phyloP scores from a whole-genome alignment of 2,797 vertebrate genomes.

The Craterocephalus amniculus region DNA sequence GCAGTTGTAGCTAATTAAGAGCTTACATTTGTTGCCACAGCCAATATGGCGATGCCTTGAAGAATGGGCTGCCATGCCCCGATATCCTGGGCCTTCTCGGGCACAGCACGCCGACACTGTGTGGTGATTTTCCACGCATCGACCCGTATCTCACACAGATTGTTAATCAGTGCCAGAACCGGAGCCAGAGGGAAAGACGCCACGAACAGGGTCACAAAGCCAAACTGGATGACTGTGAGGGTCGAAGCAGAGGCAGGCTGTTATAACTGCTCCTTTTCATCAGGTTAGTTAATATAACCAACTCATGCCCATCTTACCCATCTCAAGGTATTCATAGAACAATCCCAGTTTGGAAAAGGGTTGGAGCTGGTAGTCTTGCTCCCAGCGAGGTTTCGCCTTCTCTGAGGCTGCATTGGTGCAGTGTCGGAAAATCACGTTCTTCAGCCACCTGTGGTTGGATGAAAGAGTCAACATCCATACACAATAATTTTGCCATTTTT shows the following conservation, averaged over 20 bases:
- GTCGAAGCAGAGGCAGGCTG: background rate
- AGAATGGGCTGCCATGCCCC: constrained; percentile 96
- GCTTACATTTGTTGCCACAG: constrained; percentile 91
- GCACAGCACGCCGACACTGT: constrained; percentile 88
- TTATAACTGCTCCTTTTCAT: background rate
- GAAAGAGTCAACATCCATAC: background rate
- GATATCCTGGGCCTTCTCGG: constrained; percentile 91
- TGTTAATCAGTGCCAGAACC: constrained; percentile 92
- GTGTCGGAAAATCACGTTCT: constrained; percentile 88
- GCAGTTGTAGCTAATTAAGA: background rate
- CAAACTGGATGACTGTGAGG: constrained; percentile 93
- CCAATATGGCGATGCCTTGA: constrained; percentile 90
- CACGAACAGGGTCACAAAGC: constrained; percentile 96
- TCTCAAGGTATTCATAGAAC: constrained; percentile 96
- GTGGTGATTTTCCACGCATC: constrained; percentile 95
- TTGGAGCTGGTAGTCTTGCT: constrained; percentile 92
- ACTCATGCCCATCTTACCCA: constrained; percentile 84
- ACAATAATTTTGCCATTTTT: background rate
- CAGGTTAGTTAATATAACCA: background rate
- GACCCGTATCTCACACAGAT: constrained; percentile 91
- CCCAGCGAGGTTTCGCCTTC: constrained; percentile 89
- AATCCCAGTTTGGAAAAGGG: constrained; percentile 87
- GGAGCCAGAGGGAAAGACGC: constrained; percentile 95
- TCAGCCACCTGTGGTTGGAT: constrained; percentile 85
- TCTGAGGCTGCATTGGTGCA: constrained; percentile 76